These are phyloP conservation scores for Elymnias hypermnestra DNA, from an alignment of 1,140 invertebrate species.

Conservation along the genomic window DNA sequence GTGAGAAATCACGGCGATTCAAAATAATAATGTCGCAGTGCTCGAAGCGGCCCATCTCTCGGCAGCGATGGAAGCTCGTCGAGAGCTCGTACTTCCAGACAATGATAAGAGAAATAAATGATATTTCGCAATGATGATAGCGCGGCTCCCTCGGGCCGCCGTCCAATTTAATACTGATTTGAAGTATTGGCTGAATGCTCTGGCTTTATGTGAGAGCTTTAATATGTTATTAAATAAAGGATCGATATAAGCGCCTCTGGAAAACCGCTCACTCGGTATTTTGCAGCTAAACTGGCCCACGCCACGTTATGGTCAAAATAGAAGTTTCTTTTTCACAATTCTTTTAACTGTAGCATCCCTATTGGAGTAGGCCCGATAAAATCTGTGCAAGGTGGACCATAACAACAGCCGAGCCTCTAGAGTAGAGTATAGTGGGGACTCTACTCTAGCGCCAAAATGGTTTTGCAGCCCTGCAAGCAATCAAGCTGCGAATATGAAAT, in stretches of 20 bases:
- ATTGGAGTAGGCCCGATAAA: no score
- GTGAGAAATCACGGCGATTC: slow-evolving; percentile 1
- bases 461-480: no score
- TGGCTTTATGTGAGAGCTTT: slow-evolving; percentile 19
- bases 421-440: no score
- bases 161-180: slow-evolving; percentile 33
- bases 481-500: no score
- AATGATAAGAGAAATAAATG: slow-evolving; percentile 60
- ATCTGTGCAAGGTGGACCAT: no score
- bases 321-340: no score
- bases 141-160: slow-evolving; percentile 18
- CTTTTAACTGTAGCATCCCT: no score
- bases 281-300: no score
- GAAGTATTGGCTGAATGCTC: slow-evolving; percentile 22
- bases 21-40: slow-evolving; percentile 10
- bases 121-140: slow-evolving; percentile 43
- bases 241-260: background rate
- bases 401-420: no score
- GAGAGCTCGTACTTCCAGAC: slow-evolving; percentile 46
- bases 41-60: slow-evolving; percentile 29
- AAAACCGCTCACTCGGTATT: background rate
- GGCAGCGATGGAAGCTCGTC: slow-evolving; percentile 25
- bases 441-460: no score
- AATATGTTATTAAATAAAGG: slow-evolving; percentile 6
- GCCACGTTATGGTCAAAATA: no score